A percentile compares a stretch with the other conserved stretches of the same genome.
Evolutionary conservation across 2,888 invertebrate species (phyloP).

Genomic region (Limnephilus marmoratus): DNA sequence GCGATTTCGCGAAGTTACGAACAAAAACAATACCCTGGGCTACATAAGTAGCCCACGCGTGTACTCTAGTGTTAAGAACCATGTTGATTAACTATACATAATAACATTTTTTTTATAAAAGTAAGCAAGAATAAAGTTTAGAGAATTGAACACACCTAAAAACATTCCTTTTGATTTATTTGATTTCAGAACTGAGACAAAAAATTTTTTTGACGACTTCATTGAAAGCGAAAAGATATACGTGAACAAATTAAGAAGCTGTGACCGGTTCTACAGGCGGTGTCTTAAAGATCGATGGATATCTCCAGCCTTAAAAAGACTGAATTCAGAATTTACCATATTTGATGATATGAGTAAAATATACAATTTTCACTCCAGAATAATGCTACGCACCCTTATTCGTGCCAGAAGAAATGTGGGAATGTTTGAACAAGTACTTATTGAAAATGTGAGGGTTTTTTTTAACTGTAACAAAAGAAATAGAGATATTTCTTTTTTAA

Average conservation of each 20-base stretch:
- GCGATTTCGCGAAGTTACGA: no score
- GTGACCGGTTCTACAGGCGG: background rate
- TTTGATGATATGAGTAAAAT: background rate
- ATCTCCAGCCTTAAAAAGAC: background rate
- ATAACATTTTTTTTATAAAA: no score
- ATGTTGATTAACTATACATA: no score
- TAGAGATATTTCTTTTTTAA: background rate
- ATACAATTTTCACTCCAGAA: background rate
- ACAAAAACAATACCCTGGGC: no score
- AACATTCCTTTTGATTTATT: no score
- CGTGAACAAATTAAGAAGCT: background rate
- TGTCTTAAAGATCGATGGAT: background rate
- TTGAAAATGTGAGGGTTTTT: background rate
- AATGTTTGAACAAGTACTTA: background rate
- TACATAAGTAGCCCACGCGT: no score
- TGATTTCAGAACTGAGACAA: background rate
- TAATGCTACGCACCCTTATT: background rate
- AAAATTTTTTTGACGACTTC: background rate
- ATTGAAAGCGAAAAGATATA: background rate
- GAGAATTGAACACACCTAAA: no score
- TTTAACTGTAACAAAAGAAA: background rate
- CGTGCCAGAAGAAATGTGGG: background rate
- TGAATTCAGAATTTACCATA: background rate
- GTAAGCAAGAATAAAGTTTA: no score
- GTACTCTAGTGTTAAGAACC: no score